Percentiles rank a stretch among this genome's conserved stretches.
Conservation (phyloP, 1,140 invertebrate species). For the Drosophila persimilis region DNA sequence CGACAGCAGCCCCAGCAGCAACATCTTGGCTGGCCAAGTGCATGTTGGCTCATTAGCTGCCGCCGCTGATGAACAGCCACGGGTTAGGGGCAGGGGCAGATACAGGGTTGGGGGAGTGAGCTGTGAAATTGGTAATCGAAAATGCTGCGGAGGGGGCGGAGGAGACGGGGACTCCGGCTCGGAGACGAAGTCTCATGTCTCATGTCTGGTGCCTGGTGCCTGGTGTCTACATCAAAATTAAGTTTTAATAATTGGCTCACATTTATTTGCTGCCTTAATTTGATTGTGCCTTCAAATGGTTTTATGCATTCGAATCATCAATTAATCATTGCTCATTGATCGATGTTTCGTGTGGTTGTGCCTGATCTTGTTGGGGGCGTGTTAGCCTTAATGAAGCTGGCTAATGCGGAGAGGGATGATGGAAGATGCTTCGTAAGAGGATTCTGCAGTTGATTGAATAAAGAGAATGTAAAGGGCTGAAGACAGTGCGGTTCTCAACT, state of each 20-base stretch:
- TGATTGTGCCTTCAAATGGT: constrained; percentile 71
- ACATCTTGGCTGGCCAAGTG: constrained; percentile 58
- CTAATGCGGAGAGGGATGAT: constrained; percentile 27
- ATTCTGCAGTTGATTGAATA: constrained; percentile 32
- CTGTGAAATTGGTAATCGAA: constrained; percentile 68
- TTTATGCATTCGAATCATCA: constrained; percentile 43
- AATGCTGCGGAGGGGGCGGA: constrained; percentile 2
- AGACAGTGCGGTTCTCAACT: too few relatives aligned
- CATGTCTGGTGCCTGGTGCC: constrained; percentile 5
- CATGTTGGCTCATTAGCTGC: constrained; percentile 70
- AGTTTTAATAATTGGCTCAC: constrained; percentile 77
- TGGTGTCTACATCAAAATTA: constrained; percentile 68
- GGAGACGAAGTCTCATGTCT: not conserved
- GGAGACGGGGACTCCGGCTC: not conserved
- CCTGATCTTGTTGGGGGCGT: constrained; percentile 54
- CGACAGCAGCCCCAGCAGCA: constrained; percentile 5
- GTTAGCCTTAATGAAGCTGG: constrained; percentile 63
- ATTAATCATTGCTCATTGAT: constrained; percentile 74
- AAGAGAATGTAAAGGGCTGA: not conserved
- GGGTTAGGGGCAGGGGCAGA: too few relatives aligned
- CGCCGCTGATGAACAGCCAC: constrained; percentile 54
- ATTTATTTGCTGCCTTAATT: constrained; percentile 77
- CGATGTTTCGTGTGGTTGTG: constrained; percentile 21
- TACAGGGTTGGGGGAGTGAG: constrained; percentile 17
- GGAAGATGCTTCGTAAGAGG: constrained; percentile 22